Evolutionary conservation across 2,113 vertebrate genomes (phyloP).

Genomic region (Callipepla californica): DNA sequence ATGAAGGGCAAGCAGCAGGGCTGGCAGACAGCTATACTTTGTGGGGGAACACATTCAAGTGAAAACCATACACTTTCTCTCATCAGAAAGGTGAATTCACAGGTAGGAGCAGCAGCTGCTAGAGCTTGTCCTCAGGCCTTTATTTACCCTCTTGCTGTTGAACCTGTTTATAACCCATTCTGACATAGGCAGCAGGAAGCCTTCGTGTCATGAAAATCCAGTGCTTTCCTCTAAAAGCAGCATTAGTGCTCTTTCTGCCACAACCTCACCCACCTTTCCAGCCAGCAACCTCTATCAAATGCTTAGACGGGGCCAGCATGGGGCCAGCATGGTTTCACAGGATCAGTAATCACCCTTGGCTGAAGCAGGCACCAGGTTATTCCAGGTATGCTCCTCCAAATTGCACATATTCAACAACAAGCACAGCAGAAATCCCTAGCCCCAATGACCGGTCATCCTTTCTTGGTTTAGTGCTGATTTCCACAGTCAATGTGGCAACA

Average conservation of each 20-base stretch:
- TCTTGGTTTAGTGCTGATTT: neutral
- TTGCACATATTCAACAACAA: fast-evolving
- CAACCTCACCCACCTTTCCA: neutral
- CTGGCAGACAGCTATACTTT: neutral
- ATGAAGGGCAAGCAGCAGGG: neutral
- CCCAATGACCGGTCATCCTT: neutral
- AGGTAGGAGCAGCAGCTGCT: neutral
- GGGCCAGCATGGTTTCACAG: neutral
- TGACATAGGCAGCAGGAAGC: neutral
- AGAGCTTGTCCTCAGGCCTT: neutral
- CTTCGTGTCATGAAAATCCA: neutral
- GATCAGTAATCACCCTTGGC: neutral
- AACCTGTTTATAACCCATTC: neutral
- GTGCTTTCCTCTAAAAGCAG: neutral
- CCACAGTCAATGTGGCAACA: neutral
- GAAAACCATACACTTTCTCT: neutral
- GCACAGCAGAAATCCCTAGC: neutral
- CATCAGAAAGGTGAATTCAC: neutral
- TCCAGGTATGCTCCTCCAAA: neutral
- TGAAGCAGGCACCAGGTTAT: neutral
- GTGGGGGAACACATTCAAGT: too few relatives aligned
- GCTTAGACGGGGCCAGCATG: neutral
- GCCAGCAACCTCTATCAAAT: neutral
- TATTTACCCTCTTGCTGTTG: neutral
- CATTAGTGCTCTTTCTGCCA: neutral